A percentile compares a stretch with the other conserved stretches of the same genome.
Conservation (phyloP, 2,888 invertebrate genomes). For the Drosophila borealis region DNA sequence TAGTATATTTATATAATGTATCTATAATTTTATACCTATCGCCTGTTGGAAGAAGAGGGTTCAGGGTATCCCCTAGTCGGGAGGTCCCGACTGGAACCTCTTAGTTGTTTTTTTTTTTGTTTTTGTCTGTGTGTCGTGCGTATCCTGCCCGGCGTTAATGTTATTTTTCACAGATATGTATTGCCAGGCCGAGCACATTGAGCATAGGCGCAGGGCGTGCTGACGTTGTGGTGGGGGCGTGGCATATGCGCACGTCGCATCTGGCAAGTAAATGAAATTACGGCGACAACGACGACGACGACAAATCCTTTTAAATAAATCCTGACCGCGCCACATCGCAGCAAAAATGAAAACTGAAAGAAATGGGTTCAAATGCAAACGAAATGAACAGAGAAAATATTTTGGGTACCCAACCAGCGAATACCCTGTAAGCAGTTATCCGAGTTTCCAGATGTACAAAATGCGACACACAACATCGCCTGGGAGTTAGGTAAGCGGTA, state of each 20-base stretch:
- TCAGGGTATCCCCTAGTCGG: too few relatives aligned
- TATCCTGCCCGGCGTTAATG: constrained; percentile 54
- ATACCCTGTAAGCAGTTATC: background rate
- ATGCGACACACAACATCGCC: too few relatives aligned
- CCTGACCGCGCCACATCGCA: constrained; percentile 14
- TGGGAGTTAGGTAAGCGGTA: too few relatives aligned
- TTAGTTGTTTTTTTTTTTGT: background rate
- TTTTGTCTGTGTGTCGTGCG: constrained; percentile 20
- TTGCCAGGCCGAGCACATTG: constrained; percentile 12
- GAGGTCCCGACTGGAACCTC: too few relatives aligned
- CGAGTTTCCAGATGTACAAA: too few relatives aligned
- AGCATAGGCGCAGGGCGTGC: background rate
- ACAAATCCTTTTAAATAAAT: constrained; percentile 63
- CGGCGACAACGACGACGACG: constrained; percentile 20
- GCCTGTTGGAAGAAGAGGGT: too few relatives aligned
- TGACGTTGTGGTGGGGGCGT: background rate
- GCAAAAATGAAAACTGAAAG: constrained; percentile 25
- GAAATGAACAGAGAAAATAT: too few relatives aligned
- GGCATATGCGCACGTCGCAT: constrained; percentile 49
- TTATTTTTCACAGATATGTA: constrained; percentile 44
- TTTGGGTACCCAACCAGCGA: background rate
- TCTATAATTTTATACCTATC: too few relatives aligned
- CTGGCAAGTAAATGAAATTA: constrained; percentile 59
- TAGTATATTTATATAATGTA: too few relatives aligned
- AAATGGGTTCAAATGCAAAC: constrained; percentile 31